These are phyloP conservation scores for Pimephales promelas DNA, from an alignment of 2,113 vertebrate genomes.

Conservation along the genomic window DNA sequence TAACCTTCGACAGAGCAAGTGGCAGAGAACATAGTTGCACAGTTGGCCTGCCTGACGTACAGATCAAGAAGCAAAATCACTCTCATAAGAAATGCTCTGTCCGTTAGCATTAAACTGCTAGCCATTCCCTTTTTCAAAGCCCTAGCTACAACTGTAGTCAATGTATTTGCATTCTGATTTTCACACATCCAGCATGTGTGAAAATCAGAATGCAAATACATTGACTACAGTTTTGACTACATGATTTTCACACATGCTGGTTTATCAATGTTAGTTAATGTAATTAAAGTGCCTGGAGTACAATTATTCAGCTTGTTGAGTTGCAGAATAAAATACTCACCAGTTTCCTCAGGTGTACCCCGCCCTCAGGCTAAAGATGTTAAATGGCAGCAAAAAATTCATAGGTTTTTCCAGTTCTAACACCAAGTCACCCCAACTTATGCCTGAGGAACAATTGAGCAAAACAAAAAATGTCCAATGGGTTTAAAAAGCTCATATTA, in stretches of 20 bases:
- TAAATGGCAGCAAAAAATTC: slow-evolving; percentile 75
- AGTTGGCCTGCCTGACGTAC: no score
- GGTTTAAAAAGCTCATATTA: background rate
- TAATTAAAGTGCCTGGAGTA: background rate
- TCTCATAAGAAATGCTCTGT: background rate
- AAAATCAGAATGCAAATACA: no score
- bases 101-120: background rate
- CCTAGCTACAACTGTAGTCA: background rate
- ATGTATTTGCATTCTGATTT: background rate
- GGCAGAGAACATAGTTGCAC: background rate
- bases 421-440: slow-evolving; percentile 64
- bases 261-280: slow-evolving; percentile 42
- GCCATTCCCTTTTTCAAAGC: background rate
- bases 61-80: slow-evolving; percentile 10
- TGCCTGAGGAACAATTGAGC: slow-evolving; percentile 24
- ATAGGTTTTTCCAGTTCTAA: slow-evolving; percentile 91
- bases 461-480: background rate
- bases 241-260: background rate
- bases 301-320: background rate
- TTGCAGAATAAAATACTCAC: slow-evolving; percentile 76
- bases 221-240: no score
- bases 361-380: slow-evolving; percentile 64
- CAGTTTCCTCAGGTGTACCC: slow-evolving; percentile 79
- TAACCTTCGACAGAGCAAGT: slow-evolving; percentile 50
- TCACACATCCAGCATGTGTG: no score